Evolutionary conservation across 92 coral and sea anemone species (phyloP), one percentile per base, ranked within the genome.

Genomic region (Chrysogorgia sp.): DNA sequence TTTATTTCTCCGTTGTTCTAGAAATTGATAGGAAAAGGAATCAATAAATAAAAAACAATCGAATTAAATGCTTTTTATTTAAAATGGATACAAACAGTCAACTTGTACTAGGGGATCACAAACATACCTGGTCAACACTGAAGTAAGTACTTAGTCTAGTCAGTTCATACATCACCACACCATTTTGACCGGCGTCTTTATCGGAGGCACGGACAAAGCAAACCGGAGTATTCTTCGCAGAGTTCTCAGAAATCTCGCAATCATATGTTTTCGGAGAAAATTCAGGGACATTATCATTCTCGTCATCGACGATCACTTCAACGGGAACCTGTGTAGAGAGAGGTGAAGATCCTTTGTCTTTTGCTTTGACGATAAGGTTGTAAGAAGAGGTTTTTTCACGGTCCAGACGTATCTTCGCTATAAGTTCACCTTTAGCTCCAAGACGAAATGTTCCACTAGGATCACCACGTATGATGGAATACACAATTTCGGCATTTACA

Each of bases 121-220:
- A 5, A 6, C 53, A 47, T 47, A 47, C 53, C 65, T 34, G 49
- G 24, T 72, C 64, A 25, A 72, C 79, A 56, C 64, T 32, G 22
- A 72, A 72, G 3, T 26, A 19, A 10, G 23, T 28, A 56, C 65
- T 72, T 32, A 32, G 65, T 32, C 31, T 55, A 34, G 55, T 50
- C 49, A 72, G 63, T 34, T 50, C 59, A 45, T 96, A 96, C 20
- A 85, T 58, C 20, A 96, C 85, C 17, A 40, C 52, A 3, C 84
- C 88, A 48, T 92, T 96, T 28, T 30, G 40, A 3, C 97, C 96
- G 1, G 55, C 48, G 71, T 96, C 99, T 15, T 75, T 57, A 50
- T 96, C 99, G 17, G 79, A 37, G 41, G 99, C 99, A 20, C 45
- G 33, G 24, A 96, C 97, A 28, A 70, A 74, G 22, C 88, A 92